A percentile compares a stretch with the other conserved stretches of the same genome.
Conservation (phyloP, 2,888 invertebrate genomes). For the Napeogenes sylphis region DNA sequence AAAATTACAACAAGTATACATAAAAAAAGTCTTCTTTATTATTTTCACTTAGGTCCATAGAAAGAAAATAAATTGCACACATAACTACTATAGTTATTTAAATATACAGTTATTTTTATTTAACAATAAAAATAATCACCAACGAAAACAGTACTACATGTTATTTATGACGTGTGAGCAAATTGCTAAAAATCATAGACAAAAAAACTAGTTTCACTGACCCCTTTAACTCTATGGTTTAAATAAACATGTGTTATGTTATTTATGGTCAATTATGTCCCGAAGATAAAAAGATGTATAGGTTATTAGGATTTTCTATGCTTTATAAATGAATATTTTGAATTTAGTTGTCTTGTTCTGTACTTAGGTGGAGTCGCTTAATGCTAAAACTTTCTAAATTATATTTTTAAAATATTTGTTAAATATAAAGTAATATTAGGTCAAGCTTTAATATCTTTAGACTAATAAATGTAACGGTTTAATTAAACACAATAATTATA, state of each 20-base stretch:
- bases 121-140: conserved; percentile 2
- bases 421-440: too few relatives aligned
- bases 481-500: too few relatives aligned
- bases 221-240: conserved; percentile 48
- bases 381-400: background rate
- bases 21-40: too few relatives aligned
- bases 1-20: too few relatives aligned
- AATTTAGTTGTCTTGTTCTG: conserved; percentile 56
- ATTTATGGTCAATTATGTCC: conserved; percentile 76
- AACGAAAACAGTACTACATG: conserved; percentile 6
- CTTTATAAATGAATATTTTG: conserved; percentile 45
- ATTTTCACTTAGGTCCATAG: too few relatives aligned
- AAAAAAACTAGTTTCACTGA: conserved; percentile 35
- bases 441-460: too few relatives aligned
- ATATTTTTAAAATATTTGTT: background rate
- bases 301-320: conserved; percentile 52
- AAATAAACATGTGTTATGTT: conserved; percentile 70
- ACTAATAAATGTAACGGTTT: too few relatives aligned
- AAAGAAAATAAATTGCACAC: too few relatives aligned
- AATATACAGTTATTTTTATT: background rate
- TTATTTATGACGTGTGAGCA: conserved; percentile 22
- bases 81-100: too few relatives aligned
- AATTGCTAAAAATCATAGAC: conserved; percentile 24
- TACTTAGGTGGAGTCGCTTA: conserved; percentile 24
- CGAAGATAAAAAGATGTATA: conserved; percentile 54